These are phyloP conservation scores for Argopecten irradians DNA, from an alignment of 1,140 invertebrate genomes.

Conservation along the genomic window DNA sequence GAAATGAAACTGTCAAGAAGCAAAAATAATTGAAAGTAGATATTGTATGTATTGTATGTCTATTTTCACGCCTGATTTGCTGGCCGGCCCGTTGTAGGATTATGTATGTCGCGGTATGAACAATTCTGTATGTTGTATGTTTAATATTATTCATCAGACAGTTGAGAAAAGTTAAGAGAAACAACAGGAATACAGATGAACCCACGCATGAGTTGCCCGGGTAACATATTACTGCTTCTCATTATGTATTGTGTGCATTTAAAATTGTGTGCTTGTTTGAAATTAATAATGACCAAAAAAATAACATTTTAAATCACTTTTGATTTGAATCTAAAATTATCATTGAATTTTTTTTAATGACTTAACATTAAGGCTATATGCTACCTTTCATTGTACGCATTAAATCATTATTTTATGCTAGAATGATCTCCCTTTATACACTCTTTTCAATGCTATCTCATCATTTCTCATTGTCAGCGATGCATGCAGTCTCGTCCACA, in stretches of 20 bases:
- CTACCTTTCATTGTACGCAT: background rate
- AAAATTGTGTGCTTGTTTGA: background rate
- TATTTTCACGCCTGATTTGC: no score
- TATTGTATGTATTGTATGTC: no score
- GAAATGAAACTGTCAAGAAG: no score
- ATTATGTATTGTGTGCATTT: slow-evolving; percentile 8
- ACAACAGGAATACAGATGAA: background rate
- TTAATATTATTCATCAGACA: slow-evolving; percentile 15
- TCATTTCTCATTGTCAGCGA: background rate
- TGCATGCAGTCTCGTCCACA: background rate
- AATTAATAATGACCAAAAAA: background rate
- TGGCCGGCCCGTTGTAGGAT: background rate
- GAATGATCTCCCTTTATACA: background rate
- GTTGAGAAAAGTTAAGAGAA: slow-evolving; percentile 6
- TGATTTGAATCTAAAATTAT: background rate
- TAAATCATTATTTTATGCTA: background rate
- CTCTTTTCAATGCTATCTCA: background rate
- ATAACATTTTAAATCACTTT: background rate
- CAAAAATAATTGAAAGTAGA: no score
- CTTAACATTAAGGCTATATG: background rate
- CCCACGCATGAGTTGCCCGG: slow-evolving; percentile 12
- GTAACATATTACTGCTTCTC: slow-evolving; percentile 6
- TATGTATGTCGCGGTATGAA: background rate
- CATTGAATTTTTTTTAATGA: background rate
- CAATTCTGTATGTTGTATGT: background rate